A percentile compares a stretch with the other conserved stretches of the same genome.
These are phyloP conservation scores for Caenorhabditis afra DNA, from an alignment of 2,888 invertebrate species.

Conservation along the genomic window DNA sequence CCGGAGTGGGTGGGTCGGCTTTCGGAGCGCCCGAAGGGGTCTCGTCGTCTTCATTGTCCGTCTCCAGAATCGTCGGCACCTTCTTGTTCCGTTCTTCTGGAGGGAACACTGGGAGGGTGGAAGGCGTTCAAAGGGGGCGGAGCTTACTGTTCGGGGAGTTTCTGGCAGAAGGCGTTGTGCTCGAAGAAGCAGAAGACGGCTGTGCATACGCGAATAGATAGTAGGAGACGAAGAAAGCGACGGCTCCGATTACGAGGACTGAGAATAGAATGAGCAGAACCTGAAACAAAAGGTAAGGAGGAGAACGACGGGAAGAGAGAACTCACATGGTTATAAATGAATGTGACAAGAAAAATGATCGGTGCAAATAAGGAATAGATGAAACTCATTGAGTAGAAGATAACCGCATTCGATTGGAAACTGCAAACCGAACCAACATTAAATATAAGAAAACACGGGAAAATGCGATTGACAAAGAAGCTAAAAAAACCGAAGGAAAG, in stretches of 20 bases:
- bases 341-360: constrained; percentile 58
- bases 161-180: constrained; percentile 25
- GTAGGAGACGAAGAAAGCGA: constrained; percentile 68
- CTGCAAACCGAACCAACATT: no score
- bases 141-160: constrained; percentile 60
- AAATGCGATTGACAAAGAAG: no score
- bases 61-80: constrained; percentile 65
- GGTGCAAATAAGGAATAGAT: constrained; percentile 64
- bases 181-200: constrained; percentile 33
- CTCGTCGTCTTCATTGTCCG: constrained; percentile 61
- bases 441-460: no score
- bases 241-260: constrained; percentile 53
- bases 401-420: constrained; percentile 50
- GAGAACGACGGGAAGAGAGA: neutral
- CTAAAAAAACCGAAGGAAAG: no score
- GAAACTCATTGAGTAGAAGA: constrained; percentile 55
- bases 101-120: constrained; percentile 4
- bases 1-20: constrained; percentile 19
- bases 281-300: constrained; percentile 35
- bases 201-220: constrained; percentile 63
- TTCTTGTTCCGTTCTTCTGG: constrained; percentile 55
- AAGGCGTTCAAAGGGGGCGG: no score
- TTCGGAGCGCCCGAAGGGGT: constrained; percentile 1
- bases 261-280: constrained; percentile 59
- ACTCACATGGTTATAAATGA: constrained; percentile 67